Percentiles rank a stretch among this genome's conserved stretches.
These are phyloP conservation scores for Natator depressus DNA, from an alignment of 2,113 vertebrate species.

Conservation along the genomic window DNA sequence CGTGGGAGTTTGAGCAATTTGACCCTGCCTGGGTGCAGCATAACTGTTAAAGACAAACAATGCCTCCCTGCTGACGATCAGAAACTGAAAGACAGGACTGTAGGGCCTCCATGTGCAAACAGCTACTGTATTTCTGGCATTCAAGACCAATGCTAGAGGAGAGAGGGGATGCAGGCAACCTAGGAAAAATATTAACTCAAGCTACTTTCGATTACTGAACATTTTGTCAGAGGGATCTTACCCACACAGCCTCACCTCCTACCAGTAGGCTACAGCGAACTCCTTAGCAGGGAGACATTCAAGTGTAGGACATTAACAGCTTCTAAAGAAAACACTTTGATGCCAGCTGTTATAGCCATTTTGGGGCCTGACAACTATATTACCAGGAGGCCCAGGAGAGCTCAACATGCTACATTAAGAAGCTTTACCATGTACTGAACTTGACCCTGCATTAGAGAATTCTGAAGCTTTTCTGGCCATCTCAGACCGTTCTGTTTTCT, in stretches of 20 bases:
- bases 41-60: constrained; percentile 57
- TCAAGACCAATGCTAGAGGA: not conserved
- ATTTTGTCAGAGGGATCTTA: not conserved
- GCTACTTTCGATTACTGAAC: not conserved
- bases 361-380: not conserved
- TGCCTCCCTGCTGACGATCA: not conserved
- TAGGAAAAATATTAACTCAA: not conserved
- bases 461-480: rapidly evolving
- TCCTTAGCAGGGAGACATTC: not conserved
- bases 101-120: not conserved
- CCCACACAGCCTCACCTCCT: not conserved
- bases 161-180: rapidly evolving
- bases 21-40: constrained; percentile 62
- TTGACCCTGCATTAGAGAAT: not conserved
- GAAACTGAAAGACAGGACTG: not conserved
- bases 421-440: not conserved
- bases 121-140: not conserved
- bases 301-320: not conserved
- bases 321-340: not conserved
- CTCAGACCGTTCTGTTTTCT: not conserved
- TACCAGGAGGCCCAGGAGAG: not conserved
- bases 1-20: constrained; percentile 72
- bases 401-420: not conserved
- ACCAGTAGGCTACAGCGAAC: rapidly evolving
- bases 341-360: constrained; percentile 33